These are phyloP conservation scores for Acanthisitta chloris DNA, from an alignment of 2,113 vertebrate genomes.

Conservation along the genomic window DNA sequence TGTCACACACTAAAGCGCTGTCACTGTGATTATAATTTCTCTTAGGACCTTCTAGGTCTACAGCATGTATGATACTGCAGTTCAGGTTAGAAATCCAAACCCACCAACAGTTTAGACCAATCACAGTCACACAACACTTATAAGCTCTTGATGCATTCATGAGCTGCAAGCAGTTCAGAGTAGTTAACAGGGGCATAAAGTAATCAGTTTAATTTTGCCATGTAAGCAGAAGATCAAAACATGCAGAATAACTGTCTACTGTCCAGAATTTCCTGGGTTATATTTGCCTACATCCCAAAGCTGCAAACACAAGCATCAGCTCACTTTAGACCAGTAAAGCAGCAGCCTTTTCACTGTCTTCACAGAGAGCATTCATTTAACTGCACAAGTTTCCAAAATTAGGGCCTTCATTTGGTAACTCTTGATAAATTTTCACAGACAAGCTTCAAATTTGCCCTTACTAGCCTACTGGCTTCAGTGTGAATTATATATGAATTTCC, in stretches of 20 bases:
- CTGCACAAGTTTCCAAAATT: neutral
- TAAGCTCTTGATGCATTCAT: neutral
- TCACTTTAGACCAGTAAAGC: neutral
- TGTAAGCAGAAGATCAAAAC: neutral
- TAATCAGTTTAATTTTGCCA: neutral
- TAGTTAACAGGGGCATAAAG: neutral
- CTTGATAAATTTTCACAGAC: neutral
- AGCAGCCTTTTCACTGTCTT: neutral
- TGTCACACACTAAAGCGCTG: neutral
- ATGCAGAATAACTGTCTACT: neutral
- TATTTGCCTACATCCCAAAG: neutral
- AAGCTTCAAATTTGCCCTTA: neutral
- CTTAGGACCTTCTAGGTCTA: neutral
- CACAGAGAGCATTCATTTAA: neutral
- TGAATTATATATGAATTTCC: constrained; percentile 31
- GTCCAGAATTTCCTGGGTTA: neutral
- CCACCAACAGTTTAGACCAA: neutral
- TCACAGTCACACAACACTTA: neutral
- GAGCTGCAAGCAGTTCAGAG: neutral
- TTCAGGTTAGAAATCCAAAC: neutral
- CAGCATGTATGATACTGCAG: neutral
- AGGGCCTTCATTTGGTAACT: neutral
- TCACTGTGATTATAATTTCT: neutral
- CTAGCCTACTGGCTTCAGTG: neutral
- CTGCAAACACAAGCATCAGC: neutral